Evolutionary conservation across 2,113 vertebrate species (phyloP).

Genomic region (Callionymus lyra): DNA sequence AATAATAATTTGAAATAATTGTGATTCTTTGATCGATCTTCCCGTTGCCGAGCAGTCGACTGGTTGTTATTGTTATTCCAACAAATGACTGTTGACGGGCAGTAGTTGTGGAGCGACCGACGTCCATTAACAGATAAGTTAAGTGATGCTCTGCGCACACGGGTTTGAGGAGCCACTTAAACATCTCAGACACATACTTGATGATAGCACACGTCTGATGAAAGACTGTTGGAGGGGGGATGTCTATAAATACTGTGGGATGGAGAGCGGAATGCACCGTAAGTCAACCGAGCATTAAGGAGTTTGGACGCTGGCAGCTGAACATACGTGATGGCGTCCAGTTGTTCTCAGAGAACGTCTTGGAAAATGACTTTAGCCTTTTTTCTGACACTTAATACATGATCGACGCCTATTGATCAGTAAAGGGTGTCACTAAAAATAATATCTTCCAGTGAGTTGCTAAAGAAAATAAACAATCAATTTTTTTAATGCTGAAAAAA

Average conservation of each 20-base stretch:
- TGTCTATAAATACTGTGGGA: slow-evolving; percentile 46
- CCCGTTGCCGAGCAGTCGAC: slow-evolving; percentile 6
- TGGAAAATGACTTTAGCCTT: no score
- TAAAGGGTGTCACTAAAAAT: no score
- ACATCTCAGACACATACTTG: slow-evolving; percentile 19
- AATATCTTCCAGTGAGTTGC: no score
- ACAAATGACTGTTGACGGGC: background rate
- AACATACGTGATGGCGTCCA: background rate
- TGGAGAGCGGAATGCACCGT: slow-evolving; percentile 20
- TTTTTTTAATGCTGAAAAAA: no score
- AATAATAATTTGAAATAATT: slow-evolving; percentile 11
- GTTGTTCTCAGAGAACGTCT: no score
- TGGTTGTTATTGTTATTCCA: slow-evolving; percentile 7
- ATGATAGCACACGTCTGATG: slow-evolving; percentile 37
- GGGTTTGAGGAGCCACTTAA: slow-evolving; percentile 26
- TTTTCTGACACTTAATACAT: no score
- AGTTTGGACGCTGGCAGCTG: no score
- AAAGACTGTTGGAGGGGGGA: slow-evolving; percentile 22
- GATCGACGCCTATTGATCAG: no score
- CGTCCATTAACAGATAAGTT: background rate
- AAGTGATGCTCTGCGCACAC: slow-evolving; percentile 3
- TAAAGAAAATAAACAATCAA: no score
- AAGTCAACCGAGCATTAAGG: background rate
- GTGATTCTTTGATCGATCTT: slow-evolving; percentile 4
- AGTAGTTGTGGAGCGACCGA: background rate